Evolutionary conservation across 2,888 invertebrate genomes (phyloP).

Genomic region (Pegoplata infirma): DNA sequence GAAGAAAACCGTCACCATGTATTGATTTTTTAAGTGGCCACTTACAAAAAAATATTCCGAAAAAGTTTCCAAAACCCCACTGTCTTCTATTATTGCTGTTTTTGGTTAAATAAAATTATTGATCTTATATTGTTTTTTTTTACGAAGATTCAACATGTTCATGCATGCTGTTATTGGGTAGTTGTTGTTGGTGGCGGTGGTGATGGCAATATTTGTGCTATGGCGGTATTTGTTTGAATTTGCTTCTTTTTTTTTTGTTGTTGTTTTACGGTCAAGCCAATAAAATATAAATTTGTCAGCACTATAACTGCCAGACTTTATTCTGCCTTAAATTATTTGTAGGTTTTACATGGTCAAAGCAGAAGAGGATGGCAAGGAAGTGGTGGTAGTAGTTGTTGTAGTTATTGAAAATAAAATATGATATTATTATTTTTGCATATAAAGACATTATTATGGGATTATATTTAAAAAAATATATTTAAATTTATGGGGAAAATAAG

Average conservation of each 20-base stretch:
- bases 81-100: constrained; percentile 18
- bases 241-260: constrained; percentile 4
- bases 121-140: constrained; percentile 31
- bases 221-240: constrained; percentile 60
- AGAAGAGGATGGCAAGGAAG: neutral
- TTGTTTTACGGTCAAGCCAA: constrained; percentile 53
- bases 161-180: neutral
- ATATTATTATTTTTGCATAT: constrained; percentile 53
- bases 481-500: no score
- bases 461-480: no score
- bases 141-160: constrained; percentile 27
- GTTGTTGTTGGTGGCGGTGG: constrained; percentile 8
- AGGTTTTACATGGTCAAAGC: constrained; percentile 41
- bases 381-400: neutral
- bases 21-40: no score
- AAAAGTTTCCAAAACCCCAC: constrained; percentile 22
- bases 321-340: constrained; percentile 53
- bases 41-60: no score
- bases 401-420: constrained; percentile 23
- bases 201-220: constrained; percentile 29
- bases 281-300: constrained; percentile 64
- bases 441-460: constrained; percentile 23
- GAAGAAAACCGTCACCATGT: no score
- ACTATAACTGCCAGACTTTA: constrained; percentile 59
- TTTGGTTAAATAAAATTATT: constrained; percentile 37